Evolutionary conservation across 2,113 vertebrate species (phyloP).

Genomic region (Tyto alba): DNA sequence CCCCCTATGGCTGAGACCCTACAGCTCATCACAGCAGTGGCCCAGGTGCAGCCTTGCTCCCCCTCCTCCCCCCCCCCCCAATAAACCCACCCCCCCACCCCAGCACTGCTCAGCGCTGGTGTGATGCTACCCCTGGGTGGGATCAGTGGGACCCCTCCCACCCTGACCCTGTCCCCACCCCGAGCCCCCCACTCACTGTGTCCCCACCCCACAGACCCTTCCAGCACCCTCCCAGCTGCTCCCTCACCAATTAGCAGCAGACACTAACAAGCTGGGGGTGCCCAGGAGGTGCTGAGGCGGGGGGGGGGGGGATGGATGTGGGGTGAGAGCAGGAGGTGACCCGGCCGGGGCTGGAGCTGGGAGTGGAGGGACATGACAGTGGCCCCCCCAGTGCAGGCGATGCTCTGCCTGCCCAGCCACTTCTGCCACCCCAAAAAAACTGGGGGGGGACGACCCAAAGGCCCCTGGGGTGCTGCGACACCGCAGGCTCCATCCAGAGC

Average conservation of each 20-base stretch:
- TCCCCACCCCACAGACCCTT: not conserved
- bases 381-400: no score
- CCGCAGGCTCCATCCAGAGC: no score
- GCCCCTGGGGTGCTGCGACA: no score
- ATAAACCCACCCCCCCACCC: not conserved
- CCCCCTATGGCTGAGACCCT: not conserved
- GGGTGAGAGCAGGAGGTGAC: no score
- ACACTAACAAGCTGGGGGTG: not conserved
- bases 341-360: no score
- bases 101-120: rapidly evolving
- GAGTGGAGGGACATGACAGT: no score
- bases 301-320: not conserved
- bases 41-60: not conserved
- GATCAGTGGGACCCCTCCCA: no score
- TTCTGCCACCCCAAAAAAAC: no score
- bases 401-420: no score
- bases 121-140: not conserved
- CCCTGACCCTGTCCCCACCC: not conserved
- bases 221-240: not conserved
- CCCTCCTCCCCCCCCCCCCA: no score
- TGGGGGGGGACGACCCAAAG: no score
- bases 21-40: not conserved
- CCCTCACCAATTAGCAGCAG: not conserved
- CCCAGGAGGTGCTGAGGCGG: no score
- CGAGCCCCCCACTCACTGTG: not conserved